phyloP scores from a whole-genome alignment of 2,888 invertebrate species.

The Bruchidius siliquastri region DNA sequence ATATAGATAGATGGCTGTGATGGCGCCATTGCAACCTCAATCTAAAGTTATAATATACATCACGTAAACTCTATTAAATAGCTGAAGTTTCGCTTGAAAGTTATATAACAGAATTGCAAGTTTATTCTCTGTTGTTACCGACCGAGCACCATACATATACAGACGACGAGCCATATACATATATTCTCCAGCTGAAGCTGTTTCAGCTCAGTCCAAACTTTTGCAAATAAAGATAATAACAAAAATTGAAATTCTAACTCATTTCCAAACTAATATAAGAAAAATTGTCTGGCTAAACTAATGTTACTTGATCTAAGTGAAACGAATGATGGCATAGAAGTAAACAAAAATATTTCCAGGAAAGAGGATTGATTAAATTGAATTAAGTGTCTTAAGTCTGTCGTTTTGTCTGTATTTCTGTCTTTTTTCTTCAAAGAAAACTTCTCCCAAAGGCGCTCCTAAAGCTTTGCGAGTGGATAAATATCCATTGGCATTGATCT shows the following conservation, averaged over 20 bases:
- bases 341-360: too few species aligned
- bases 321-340: too few species aligned
- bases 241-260: background rate
- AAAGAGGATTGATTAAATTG: too few species aligned
- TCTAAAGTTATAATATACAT: slow-evolving; percentile 26
- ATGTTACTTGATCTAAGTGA: too few species aligned
- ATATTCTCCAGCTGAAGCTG: background rate
- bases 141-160: slow-evolving; percentile 6
- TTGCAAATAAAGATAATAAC: background rate
- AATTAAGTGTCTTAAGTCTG: too few species aligned
- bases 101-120: slow-evolving; percentile 21
- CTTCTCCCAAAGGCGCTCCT: too few species aligned
- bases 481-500: too few species aligned
- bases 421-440: too few species aligned
- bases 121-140: slow-evolving; percentile 12
- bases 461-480: too few species aligned
- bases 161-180: slow-evolving; percentile 7
- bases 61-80: slow-evolving; percentile 29
- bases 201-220: background rate
- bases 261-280: background rate
- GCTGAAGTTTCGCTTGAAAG: slow-evolving; percentile 20
- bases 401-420: too few species aligned
- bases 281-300: too few species aligned
- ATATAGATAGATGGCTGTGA: slow-evolving; percentile 3
- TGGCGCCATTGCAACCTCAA: slow-evolving; percentile 17